These are phyloP conservation scores for Scomberomorus guttatus DNA, from an alignment of 2,797 vertebrate species.

Conservation along the genomic window DNA sequence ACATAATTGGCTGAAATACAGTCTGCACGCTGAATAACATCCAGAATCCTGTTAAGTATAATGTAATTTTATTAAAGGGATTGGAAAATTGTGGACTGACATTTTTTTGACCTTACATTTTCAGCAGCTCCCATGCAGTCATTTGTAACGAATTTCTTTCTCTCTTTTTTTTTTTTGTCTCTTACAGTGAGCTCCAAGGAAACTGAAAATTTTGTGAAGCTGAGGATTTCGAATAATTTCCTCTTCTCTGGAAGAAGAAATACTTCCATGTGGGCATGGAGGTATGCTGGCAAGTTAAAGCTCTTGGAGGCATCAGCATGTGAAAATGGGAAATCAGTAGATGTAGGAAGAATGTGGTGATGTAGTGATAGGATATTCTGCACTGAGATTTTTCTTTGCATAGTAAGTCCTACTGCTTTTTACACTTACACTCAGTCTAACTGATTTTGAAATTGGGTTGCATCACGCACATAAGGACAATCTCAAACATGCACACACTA, in stretches of 20 bases:
- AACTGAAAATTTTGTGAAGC: conserved; percentile 79
- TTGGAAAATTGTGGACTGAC: no score
- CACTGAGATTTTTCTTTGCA: background rate
- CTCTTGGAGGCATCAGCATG: background rate
- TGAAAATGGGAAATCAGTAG: background rate
- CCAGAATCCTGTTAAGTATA: no score
- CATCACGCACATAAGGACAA: no score
- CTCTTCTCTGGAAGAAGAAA: conserved; percentile 84
- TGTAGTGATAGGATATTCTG: background rate
- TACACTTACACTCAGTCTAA: background rate
- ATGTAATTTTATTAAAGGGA: no score
- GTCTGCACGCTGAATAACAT: background rate
- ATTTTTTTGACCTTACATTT: no score
- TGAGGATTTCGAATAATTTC: conserved; percentile 77
- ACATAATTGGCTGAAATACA: background rate
- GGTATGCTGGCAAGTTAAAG: conserved; percentile 58
- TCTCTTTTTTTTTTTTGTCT: background rate
- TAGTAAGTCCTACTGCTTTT: background rate
- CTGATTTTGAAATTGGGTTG: no score
- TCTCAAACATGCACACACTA: no score
- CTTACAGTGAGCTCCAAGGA: conserved; percentile 76
- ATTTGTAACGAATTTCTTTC: background rate
- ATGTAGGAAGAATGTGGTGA: background rate
- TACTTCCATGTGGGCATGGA: conserved; percentile 80
- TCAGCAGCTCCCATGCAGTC: background rate